Evolutionary conservation across 2,888 invertebrate genomes (phyloP).

Genomic region (Bombyx huttoni): DNA sequence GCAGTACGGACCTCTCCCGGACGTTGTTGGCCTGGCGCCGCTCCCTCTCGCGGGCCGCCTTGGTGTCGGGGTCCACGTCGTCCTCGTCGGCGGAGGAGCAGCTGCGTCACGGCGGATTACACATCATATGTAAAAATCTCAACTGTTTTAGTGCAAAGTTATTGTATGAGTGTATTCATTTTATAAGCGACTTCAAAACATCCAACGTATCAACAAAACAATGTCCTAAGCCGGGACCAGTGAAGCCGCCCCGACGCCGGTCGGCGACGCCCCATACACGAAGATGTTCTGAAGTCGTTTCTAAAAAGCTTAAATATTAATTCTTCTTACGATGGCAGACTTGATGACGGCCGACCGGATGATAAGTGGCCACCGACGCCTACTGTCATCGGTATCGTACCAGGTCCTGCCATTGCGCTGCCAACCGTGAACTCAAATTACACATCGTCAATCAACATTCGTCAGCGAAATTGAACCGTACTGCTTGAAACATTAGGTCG

Average conservation of each 20-base stretch:
- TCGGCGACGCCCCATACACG: too few species aligned
- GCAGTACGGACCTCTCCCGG: conserved; percentile 85
- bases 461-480: too few species aligned
- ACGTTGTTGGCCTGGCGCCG: conserved; percentile 98
- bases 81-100: conserved; percentile 90
- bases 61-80: conserved; percentile 85
- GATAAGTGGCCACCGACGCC: too few species aligned
- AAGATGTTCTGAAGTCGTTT: too few species aligned
- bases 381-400: not conserved
- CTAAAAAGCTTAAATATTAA: not conserved
- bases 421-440: not conserved
- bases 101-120: conserved; percentile 34
- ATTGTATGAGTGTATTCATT: too few species aligned
- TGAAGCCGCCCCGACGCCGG: too few species aligned
- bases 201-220: too few species aligned
- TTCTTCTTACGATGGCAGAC: not conserved
- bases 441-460: not conserved
- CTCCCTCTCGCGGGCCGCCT: conserved; percentile 95
- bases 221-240: too few species aligned
- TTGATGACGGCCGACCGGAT: not conserved
- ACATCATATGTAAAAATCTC: too few species aligned
- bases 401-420: not conserved
- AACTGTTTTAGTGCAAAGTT: too few species aligned
- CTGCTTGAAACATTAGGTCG: too few species aligned
- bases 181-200: too few species aligned